phyloP scores from a whole-genome alignment of 2,797 vertebrate genomes.

The Lutra lutra region DNA sequence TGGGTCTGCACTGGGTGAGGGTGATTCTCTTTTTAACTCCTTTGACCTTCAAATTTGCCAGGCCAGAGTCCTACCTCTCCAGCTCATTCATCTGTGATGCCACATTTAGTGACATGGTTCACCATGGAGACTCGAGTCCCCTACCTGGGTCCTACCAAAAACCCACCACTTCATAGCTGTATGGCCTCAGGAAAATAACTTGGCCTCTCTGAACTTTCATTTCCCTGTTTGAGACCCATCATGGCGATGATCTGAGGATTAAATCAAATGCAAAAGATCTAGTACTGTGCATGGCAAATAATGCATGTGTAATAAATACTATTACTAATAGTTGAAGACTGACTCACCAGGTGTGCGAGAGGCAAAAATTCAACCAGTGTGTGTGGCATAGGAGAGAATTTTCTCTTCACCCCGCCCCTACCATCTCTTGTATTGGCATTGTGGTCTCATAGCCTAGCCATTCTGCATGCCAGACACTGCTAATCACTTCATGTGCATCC shows the following conservation, averaged over 20 bases:
- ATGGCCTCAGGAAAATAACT: not conserved
- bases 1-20: accelerated
- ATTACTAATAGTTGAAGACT: not conserved
- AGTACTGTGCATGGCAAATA: not conserved
- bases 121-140: no score
- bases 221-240: not conserved
- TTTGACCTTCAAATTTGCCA: not conserved
- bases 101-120: not conserved
- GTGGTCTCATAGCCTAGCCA: not conserved
- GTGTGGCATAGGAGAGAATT: not conserved
- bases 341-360: not conserved
- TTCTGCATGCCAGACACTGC: accelerated
- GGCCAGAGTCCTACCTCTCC: not conserved
- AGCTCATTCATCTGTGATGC: not conserved
- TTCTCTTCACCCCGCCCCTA: accelerated
- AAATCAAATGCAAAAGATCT: not conserved
- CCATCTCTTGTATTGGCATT: accelerated
- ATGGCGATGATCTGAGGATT: not conserved
- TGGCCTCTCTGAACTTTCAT: not conserved
- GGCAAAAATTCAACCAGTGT: not conserved
- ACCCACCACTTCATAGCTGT: not conserved
- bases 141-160: not conserved
- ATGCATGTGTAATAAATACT: not conserved
- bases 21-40: not conserved
- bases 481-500: not conserved